Conservation (phyloP, 2,888 invertebrate species). For the Brenthis ino region DNA sequence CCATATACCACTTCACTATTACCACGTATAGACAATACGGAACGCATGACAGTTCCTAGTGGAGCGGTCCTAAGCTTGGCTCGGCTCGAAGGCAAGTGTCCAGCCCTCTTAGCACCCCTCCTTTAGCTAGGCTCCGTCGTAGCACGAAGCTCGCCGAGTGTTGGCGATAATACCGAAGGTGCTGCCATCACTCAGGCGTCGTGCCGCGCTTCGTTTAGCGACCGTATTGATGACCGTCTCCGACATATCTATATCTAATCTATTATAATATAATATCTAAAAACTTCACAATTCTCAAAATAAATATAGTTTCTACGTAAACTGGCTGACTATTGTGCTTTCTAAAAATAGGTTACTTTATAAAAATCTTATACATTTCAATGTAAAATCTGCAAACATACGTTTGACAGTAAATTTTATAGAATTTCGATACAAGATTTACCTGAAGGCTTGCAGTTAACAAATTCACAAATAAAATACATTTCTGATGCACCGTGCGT, state of each 20-base stretch:
- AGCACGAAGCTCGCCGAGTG: too few relatives aligned
- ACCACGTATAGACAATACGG: too few relatives aligned
- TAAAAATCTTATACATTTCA: slow-evolving; percentile 8
- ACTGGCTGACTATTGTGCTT: slow-evolving; percentile 5
- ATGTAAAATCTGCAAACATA: slow-evolving; percentile 15
- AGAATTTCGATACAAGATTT: slow-evolving; percentile 28
- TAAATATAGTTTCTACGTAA: background rate
- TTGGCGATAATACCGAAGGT: too few relatives aligned
- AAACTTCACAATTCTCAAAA: slow-evolving; percentile 2
- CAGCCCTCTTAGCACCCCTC: too few relatives aligned
- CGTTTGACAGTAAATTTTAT: slow-evolving; percentile 22
- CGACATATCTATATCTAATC: background rate
- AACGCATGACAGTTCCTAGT: too few relatives aligned
- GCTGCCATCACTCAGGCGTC: too few relatives aligned
- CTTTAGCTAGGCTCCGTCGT: too few relatives aligned
- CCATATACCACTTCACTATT: too few relatives aligned
- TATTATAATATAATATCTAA: background rate
- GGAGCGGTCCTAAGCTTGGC: too few relatives aligned
- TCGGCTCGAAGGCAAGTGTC: too few relatives aligned
- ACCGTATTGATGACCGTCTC: too few relatives aligned
- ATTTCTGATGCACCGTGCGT: slow-evolving; percentile 37
- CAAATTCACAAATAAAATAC: slow-evolving; percentile 39
- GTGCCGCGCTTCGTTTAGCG: too few relatives aligned
- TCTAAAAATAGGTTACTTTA: slow-evolving; percentile 14
- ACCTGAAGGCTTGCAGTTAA: slow-evolving; percentile 29